Evolutionary conservation across 2,797 vertebrate genomes (phyloP).

Genomic region (Acrossocheilus fasciatus): DNA sequence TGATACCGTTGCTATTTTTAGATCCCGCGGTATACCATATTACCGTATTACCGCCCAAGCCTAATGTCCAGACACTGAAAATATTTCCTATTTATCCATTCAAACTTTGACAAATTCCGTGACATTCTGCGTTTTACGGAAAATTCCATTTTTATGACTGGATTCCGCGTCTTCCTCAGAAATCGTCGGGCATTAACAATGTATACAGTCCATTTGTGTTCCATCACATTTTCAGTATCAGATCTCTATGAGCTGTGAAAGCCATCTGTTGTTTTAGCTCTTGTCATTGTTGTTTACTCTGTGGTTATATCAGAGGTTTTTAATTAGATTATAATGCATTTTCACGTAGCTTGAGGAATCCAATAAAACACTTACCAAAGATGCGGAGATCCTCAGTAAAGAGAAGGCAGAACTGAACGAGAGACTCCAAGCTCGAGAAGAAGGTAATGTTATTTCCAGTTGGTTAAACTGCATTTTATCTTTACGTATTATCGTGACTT

Average conservation of each 20-base stretch:
- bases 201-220: background rate
- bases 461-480: background rate
- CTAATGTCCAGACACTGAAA: no score
- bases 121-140: background rate
- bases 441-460: conserved; percentile 80
- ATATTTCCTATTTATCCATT: background rate
- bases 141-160: background rate
- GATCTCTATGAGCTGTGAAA: background rate
- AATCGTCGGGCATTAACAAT: background rate
- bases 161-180: background rate
- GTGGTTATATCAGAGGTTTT: background rate
- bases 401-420: conserved; percentile 89
- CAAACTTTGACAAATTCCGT: background rate
- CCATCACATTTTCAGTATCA: background rate
- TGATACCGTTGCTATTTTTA: no score
- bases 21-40: no score
- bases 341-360: conserved; percentile 90
- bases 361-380: conserved; percentile 93
- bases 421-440: conserved; percentile 81
- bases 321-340: background rate
- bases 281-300: background rate
- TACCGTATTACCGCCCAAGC: no score
- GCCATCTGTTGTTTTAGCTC: background rate
- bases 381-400: conserved; percentile 91
- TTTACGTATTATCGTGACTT: background rate